Conservation (phyloP, 1,140 invertebrate genomes). For the Lasioglossum albipes region DNA sequence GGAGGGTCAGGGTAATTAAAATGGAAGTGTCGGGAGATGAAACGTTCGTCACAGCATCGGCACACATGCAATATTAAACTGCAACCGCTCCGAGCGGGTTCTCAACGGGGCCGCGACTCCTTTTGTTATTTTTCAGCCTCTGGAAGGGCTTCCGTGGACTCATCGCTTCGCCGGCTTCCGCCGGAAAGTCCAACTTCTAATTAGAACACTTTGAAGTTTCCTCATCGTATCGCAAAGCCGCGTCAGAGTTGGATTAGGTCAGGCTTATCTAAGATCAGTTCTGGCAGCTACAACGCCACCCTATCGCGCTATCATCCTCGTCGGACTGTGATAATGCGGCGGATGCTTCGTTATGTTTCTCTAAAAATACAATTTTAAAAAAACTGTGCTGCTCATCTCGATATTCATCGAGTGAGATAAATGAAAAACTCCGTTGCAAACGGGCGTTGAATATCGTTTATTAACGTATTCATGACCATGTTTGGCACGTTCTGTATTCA, state of each 20-base stretch:
- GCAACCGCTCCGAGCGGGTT: background rate
- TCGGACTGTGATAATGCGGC: background rate
- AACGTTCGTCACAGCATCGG: background rate
- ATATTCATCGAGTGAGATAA: too few relatives aligned
- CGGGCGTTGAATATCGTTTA: too few relatives aligned
- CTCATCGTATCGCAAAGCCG: slow-evolving; percentile 3
- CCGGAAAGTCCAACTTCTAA: slow-evolving; percentile 3
- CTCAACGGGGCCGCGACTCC: background rate
- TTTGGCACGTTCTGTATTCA: background rate
- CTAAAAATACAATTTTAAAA: too few relatives aligned
- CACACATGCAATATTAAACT: background rate
- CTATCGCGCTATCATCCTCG: background rate
- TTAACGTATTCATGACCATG: background rate
- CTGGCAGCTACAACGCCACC: background rate
- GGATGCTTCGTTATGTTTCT: background rate
- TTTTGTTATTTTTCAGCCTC: background rate
- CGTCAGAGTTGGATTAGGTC: slow-evolving; percentile 5
- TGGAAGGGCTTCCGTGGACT: background rate
- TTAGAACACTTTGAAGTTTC: slow-evolving; percentile 4
- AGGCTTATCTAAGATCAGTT: slow-evolving; percentile 6
- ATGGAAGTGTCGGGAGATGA: background rate
- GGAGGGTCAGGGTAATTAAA: too few relatives aligned
- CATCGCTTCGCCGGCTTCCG: background rate
- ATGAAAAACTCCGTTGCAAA: too few relatives aligned
- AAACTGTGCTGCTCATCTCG: too few relatives aligned